Conservation (phyloP, 1,140 invertebrate species). For the Oryzaephilus surinamensis region DNA sequence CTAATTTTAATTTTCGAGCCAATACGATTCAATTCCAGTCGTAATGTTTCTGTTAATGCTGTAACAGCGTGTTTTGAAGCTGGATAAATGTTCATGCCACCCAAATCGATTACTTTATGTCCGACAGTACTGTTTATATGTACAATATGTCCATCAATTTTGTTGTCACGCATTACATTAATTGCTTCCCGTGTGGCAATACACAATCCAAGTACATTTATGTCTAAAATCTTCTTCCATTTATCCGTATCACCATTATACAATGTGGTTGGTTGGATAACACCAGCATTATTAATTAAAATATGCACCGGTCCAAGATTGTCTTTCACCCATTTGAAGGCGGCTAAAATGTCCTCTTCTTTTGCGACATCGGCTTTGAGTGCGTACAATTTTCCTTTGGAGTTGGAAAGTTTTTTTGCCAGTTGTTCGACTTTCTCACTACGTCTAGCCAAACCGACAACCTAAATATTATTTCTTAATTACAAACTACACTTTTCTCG, state of each 20-base stretch:
- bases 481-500: no score
- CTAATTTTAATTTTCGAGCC: no score
- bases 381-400: constrained; percentile 37
- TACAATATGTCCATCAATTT: constrained; percentile 53
- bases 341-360: constrained; percentile 50
- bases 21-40: no score
- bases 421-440: constrained; percentile 43
- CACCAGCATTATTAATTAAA: no score
- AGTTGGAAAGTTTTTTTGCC: constrained; percentile 11
- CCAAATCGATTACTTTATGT: no score
- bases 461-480: no score
- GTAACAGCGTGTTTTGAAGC: no score
- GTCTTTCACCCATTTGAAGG: constrained; percentile 54
- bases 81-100: no score
- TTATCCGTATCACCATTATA: constrained; percentile 35
- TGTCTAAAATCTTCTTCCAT: constrained; percentile 45
- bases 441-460: constrained; percentile 59
- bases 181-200: constrained; percentile 55
- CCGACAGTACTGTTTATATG: no score
- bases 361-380: constrained; percentile 53
- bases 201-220: constrained; percentile 58
- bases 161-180: constrained; percentile 52
- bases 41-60: no score
- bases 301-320: no score
- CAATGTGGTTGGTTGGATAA: constrained; percentile 47